Evolutionary conservation across 2,888 invertebrate species (phyloP).

Genomic region (Hyppa rectilinea): DNA sequence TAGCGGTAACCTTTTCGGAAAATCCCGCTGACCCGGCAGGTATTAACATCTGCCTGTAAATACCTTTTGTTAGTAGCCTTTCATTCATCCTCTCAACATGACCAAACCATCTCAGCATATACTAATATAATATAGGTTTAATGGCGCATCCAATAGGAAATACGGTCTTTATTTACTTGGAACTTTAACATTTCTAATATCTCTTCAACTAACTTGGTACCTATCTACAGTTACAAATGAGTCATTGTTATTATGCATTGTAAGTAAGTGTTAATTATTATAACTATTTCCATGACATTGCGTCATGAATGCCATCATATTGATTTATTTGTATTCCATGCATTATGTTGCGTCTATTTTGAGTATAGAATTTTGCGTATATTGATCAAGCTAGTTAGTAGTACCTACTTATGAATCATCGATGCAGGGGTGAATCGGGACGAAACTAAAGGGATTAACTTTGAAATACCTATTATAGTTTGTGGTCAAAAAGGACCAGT

Average conservation of each 20-base stretch:
- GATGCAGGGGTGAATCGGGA: too few species aligned
- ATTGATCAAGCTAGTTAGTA: background rate
- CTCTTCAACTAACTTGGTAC: background rate
- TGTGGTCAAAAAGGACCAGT: too few species aligned
- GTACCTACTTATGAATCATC: background rate
- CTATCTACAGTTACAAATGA: background rate
- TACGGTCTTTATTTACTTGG: background rate
- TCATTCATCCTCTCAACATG: too few species aligned
- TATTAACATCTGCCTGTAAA: too few species aligned
- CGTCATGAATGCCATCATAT: slow-evolving; percentile 17
- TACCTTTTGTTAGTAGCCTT: too few species aligned
- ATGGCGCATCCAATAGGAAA: background rate
- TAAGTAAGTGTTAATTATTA: slow-evolving; percentile 4
- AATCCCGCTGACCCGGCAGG: too few species aligned
- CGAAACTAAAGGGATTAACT: too few species aligned
- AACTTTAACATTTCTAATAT: background rate
- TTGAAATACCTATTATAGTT: too few species aligned
- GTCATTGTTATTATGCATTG: background rate
- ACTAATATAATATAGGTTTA: too few species aligned
- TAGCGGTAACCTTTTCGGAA: too few species aligned
- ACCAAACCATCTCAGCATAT: too few species aligned
- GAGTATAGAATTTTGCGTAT: background rate
- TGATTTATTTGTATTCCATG: slow-evolving; percentile 9
- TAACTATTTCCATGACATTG: slow-evolving; percentile 18
- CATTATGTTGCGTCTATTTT: background rate